phyloP scores from a whole-genome alignment of 2,888 invertebrate genomes.

The Blera fallax region DNA sequence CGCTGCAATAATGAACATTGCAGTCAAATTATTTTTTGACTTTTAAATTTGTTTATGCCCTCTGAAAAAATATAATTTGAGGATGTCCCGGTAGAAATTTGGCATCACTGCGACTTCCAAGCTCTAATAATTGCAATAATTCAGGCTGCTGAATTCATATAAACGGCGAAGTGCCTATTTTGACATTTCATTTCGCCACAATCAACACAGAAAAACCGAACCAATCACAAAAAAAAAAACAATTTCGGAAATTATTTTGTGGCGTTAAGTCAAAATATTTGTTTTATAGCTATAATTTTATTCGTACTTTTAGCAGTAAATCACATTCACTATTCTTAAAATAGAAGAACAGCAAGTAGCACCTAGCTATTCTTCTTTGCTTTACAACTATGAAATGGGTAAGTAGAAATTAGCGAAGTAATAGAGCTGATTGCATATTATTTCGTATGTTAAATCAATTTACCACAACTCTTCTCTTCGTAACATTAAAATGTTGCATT shows the following conservation, averaged over 20 bases:
- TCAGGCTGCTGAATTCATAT: background rate
- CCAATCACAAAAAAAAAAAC: constrained; percentile 19
- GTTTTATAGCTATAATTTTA: constrained; percentile 23
- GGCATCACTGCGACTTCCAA: background rate
- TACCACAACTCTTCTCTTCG: constrained; percentile 47
- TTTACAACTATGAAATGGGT: constrained; percentile 63
- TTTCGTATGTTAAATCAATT: constrained; percentile 42
- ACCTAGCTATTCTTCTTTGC: background rate
- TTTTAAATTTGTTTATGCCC: too few species aligned
- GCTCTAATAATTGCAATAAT: background rate
- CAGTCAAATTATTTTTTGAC: too few species aligned
- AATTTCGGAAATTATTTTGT: constrained; percentile 51
- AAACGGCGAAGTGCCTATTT: constrained; percentile 13
- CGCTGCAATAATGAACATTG: too few species aligned
- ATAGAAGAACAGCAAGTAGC: background rate
- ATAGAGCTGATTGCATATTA: constrained; percentile 7
- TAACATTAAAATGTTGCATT: constrained; percentile 64
- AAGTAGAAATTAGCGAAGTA: constrained; percentile 11
- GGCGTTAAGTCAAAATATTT: constrained; percentile 50
- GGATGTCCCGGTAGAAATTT: background rate
- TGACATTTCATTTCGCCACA: constrained; percentile 52
- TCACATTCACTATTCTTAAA: background rate
- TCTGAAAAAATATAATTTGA: too few species aligned
- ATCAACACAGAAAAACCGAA: constrained; percentile 49
- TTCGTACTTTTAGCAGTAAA: constrained; percentile 29